A percentile compares a stretch with the other conserved stretches of the same genome.
phyloP scores from a whole-genome alignment of 2,797 vertebrate species.

The Gymnoscopelus microlampas region DNA sequence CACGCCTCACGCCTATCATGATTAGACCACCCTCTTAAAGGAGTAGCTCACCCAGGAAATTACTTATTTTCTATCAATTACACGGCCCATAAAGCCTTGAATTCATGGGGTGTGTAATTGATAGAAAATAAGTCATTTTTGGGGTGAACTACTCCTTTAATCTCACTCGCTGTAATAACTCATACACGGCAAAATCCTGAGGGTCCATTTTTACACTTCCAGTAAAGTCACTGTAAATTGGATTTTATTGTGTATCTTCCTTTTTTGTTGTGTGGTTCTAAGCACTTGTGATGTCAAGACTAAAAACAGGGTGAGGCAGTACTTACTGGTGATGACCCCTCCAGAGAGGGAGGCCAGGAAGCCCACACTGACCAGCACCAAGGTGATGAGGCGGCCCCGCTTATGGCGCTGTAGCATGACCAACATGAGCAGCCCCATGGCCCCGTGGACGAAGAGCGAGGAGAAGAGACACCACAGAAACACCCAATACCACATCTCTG shows the following conservation, averaged over 20 bases:
- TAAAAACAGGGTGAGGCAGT: not conserved
- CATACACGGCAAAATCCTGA: no score
- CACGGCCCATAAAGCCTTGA: no score
- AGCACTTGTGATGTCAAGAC: not conserved
- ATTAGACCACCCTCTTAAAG: no score
- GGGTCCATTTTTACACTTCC: no score
- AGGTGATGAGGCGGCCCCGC: constrained; percentile 91
- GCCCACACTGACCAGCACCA: constrained; percentile 92
- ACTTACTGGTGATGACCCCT: constrained; percentile 97
- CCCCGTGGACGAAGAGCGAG: constrained; percentile 93
- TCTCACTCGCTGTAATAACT: no score
- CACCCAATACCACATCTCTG: constrained; percentile 97
- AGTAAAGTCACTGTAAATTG: no score
- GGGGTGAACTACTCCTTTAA: no score
- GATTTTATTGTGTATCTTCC: not conserved
- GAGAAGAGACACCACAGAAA: constrained; percentile 99
- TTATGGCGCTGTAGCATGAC: constrained; percentile 95
- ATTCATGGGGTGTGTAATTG: no score
- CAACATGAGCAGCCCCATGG: constrained; percentile 93
- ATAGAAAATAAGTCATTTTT: no score
- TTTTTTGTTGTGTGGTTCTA: not conserved
- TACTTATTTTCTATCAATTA: no score
- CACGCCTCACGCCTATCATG: no score
- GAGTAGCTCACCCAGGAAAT: no score
- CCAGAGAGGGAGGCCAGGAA: constrained; percentile 94